Percentiles rank a stretch among this genome's conserved stretches.
These are phyloP conservation scores for Alca torda DNA, from an alignment of 2,797 vertebrate genomes.

Conservation along the genomic window DNA sequence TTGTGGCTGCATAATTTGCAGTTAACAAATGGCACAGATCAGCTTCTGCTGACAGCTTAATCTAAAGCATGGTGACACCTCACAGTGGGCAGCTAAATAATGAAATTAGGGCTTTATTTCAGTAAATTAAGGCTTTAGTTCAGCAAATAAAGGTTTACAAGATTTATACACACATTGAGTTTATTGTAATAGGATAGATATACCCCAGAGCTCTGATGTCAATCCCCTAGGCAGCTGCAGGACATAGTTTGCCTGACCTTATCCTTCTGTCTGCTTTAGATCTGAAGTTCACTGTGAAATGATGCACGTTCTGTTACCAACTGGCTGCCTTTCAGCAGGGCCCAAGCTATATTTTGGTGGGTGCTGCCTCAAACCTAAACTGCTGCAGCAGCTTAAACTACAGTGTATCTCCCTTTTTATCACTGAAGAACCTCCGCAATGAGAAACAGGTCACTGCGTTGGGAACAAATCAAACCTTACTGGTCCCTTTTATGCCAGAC, in stretches of 20 bases:
- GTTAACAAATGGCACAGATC: not conserved
- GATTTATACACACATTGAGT: not conserved
- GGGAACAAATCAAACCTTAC: not conserved
- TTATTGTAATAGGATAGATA: conserved; percentile 18
- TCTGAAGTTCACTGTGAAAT: not conserved
- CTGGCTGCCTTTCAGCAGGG: not conserved
- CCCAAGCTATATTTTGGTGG: not conserved
- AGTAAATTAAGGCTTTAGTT: conserved; percentile 27
- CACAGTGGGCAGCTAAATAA: conserved; percentile 33
- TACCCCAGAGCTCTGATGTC: not conserved
- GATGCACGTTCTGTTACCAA: not conserved
- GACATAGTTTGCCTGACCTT: not conserved
- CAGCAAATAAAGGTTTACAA: conserved; percentile 23
- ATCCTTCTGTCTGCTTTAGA: not conserved
- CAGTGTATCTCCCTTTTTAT: not conserved
- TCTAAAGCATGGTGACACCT: conserved; percentile 25
- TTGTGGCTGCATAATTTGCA: not conserved
- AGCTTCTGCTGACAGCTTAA: conserved; percentile 29
- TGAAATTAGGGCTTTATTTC: conserved; percentile 49
- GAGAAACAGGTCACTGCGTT: not conserved
- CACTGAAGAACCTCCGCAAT: not conserved
- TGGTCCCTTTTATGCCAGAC: not conserved
- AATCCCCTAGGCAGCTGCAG: not conserved
- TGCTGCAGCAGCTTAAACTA: not conserved
- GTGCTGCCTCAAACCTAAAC: not conserved